phyloP scores from a whole-genome alignment of 37 sponge, comb jelly and placozoan genomes.

The Amphimedon queenslandica region DNA sequence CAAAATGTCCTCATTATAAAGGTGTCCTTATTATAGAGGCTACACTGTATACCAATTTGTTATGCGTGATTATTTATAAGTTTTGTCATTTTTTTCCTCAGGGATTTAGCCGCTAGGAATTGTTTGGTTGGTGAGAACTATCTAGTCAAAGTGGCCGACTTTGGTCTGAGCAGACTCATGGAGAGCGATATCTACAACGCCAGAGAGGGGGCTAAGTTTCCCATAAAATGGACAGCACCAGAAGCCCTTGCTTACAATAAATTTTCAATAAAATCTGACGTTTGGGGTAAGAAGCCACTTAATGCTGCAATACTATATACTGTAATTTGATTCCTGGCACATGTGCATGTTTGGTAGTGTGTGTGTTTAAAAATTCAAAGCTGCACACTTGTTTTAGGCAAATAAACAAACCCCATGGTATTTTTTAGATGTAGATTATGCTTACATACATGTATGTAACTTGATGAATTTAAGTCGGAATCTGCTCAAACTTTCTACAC shows the following conservation, averaged over 20 bases:
- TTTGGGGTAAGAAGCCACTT: slow-evolving; percentile 99
- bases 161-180: slow-evolving; percentile 93
- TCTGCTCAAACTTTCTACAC: too few relatives aligned
- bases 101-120: slow-evolving; percentile 95
- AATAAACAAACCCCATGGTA: too few relatives aligned
- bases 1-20: too few relatives aligned
- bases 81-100: slow-evolving; percentile 10
- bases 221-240: slow-evolving; percentile 99
- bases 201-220: slow-evolving; percentile 94
- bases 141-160: slow-evolving; percentile 92
- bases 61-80: neutral
- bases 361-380: too few relatives aligned
- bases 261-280: slow-evolving; percentile 91
- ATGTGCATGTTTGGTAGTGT: too few relatives aligned
- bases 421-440: too few relatives aligned
- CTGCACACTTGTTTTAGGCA: too few relatives aligned
- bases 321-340: too few relatives aligned
- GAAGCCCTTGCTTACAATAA: slow-evolving; percentile 95
- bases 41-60: neutral
- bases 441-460: too few relatives aligned
- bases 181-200: slow-evolving; percentile 90
- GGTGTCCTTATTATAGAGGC: too few relatives aligned
- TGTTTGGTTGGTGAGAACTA: slow-evolving; percentile 92
- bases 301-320: too few relatives aligned
- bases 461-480: too few relatives aligned